Evolutionary conservation across 2,113 vertebrate species (phyloP).

Genomic region (Cebus imitator): DNA sequence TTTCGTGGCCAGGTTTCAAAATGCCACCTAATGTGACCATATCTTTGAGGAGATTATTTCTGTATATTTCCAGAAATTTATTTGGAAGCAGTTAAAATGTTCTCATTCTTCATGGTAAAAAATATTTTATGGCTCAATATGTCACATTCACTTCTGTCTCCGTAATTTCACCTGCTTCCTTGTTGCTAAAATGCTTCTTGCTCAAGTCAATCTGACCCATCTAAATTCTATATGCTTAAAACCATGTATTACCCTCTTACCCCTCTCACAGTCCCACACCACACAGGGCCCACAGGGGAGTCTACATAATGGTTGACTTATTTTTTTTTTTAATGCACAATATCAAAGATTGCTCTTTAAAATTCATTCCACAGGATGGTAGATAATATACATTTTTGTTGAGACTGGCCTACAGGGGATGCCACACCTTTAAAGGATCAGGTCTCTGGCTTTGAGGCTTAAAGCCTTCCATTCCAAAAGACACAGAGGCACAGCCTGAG

Average conservation of each 20-base stretch:
- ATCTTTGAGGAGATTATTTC: not conserved
- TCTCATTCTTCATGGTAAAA: not conserved
- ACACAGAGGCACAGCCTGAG: not conserved
- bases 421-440: not conserved
- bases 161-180: not conserved
- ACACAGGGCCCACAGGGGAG: not conserved
- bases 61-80: not conserved
- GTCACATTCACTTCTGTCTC: not conserved
- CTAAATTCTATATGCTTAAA: not conserved
- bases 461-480: not conserved
- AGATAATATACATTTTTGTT: not conserved
- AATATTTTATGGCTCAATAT: not conserved
- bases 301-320: not conserved
- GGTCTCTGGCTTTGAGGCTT: not conserved
- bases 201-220: not conserved
- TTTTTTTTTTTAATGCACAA: not conserved
- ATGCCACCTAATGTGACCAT: not conserved
- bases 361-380: not conserved
- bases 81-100: not conserved
- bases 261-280: no score
- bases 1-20: not conserved
- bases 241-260: not conserved
- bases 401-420: not conserved
- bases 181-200: not conserved
- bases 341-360: not conserved